Evolutionary conservation across 2,797 vertebrate genomes (phyloP), one percentile per base, ranked within the genome.

Genomic region (Aplochiton taeniatus): DNA sequence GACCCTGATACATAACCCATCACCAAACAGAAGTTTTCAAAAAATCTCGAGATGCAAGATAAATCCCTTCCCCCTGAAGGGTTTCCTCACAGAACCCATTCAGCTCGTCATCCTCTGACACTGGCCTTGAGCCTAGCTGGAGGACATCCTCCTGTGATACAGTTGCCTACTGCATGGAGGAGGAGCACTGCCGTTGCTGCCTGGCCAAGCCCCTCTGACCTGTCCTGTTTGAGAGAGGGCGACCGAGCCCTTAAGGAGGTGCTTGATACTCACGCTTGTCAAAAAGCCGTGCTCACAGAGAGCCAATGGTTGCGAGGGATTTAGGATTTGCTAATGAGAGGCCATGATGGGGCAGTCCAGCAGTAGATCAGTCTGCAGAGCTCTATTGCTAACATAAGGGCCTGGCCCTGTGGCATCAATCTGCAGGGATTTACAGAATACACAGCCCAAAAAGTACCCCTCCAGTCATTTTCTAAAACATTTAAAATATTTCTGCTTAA

Each of bases 71-170:
- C 4, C n/a, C 12, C 1, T 56, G 6, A 7, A 1, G 13, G 16
- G 18, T 43, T 4, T 4, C 51, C 51, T 69, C 41, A 55, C 50
- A 45, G 47, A 55, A 48, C 46, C 63, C 31, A 61, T 73, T 54
- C 65, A 58, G 54, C 68, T 44, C 67, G 61, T 69, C 69, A 59
- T 52, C 76, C 66, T 59, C 61, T 77, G 74, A 62, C 78, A 72
- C 2, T 42, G 62, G 69, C 79, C 76, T 20, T 0, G 1, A 77
- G 84, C 63, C 61, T 8, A 18, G 75, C 77, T 66, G 52, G 54
- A 45, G 71, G 80, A 65, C 63, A 70, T 83, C 76, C 13, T 2
- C 44, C 75, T 75, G 63, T 70, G 58, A 74, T 80, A 42, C 14
- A 54, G 41, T 13, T 11, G 59, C n/a, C 19, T 20, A 18, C 14